Conservation (phyloP, 2,797 vertebrate species). For the Aselliscus stoliczkanus region DNA sequence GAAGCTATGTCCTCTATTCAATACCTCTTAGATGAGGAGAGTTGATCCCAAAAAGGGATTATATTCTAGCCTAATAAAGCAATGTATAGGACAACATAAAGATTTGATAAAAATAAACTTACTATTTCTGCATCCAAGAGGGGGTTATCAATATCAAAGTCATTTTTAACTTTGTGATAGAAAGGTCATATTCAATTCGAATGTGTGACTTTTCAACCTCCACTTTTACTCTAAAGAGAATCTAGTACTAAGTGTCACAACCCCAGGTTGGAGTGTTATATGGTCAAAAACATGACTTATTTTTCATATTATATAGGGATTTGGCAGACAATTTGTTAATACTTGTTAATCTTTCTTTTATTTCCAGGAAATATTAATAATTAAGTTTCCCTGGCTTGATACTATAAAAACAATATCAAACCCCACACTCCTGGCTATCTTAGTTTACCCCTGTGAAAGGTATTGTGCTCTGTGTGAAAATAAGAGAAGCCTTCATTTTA, state of each 20-base stretch:
- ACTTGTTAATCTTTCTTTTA: slow-evolving; percentile 25
- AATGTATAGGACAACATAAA: neutral
- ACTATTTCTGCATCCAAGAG: neutral
- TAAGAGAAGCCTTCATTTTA: neutral
- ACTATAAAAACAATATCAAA: slow-evolving; percentile 11
- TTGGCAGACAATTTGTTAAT: neutral
- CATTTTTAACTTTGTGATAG: neutral
- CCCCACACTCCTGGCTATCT: neutral
- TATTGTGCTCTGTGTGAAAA: neutral
- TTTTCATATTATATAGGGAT: slow-evolving; percentile 14
- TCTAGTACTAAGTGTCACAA: neutral
- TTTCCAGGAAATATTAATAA: slow-evolving; percentile 46
- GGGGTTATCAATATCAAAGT: neutral
- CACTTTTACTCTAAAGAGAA: neutral
- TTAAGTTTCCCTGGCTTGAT: neutral
- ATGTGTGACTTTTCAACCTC: neutral
- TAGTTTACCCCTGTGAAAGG: neutral
- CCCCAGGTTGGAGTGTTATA: neutral
- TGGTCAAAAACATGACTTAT: neutral
- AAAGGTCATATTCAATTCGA: slow-evolving; percentile 23
- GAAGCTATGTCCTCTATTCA: neutral
- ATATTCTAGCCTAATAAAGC: neutral
- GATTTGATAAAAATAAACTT: slow-evolving; percentile 32
- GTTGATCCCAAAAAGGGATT: neutral
- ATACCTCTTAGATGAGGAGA: neutral